Evolutionary conservation across 2,888 invertebrate genomes (phyloP).

Genomic region (Carcina quercana): DNA sequence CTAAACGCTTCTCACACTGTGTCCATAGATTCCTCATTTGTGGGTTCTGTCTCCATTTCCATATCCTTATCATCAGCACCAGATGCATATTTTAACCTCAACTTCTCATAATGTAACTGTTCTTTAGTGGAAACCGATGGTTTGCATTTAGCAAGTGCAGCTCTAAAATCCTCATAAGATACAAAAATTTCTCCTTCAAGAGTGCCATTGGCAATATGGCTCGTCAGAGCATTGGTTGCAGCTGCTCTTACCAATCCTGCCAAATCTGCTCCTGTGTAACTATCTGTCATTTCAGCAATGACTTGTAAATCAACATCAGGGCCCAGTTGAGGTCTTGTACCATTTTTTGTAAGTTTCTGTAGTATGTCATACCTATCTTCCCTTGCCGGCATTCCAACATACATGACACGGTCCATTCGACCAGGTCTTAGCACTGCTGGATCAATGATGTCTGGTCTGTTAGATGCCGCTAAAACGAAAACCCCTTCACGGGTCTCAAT

Average conservation of each 20-base stretch:
- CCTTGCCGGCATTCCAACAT: slow-evolving; percentile 89
- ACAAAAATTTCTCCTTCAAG: slow-evolving; percentile 76
- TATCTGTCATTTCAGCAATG: slow-evolving; percentile 81
- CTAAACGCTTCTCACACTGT: slow-evolving; percentile 52
- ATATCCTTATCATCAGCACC: slow-evolving; percentile 65
- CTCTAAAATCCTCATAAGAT: slow-evolving; percentile 80
- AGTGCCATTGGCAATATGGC: slow-evolving; percentile 77
- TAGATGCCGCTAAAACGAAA: slow-evolving; percentile 96
- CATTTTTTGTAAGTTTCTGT: slow-evolving; percentile 90
- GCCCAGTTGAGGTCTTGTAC: slow-evolving; percentile 84
- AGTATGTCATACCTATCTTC: slow-evolving; percentile 91
- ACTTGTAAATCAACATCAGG: slow-evolving; percentile 83
- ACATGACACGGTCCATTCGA: slow-evolving; percentile 91
- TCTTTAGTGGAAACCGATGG: slow-evolving; percentile 92
- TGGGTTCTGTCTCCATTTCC: slow-evolving; percentile 72
- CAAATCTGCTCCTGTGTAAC: slow-evolving; percentile 96
- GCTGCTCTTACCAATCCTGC: slow-evolving; percentile 93
- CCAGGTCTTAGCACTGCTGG: slow-evolving; percentile 93
- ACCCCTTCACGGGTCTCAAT: slow-evolving; percentile 93
- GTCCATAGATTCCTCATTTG: slow-evolving; percentile 67
- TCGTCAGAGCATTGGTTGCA: slow-evolving; percentile 85
- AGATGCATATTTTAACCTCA: slow-evolving; percentile 79
- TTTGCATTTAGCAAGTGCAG: slow-evolving; percentile 84
- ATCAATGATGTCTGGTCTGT: slow-evolving; percentile 97
- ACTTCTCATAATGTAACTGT: slow-evolving; percentile 82